Evolutionary conservation across 2,888 invertebrate genomes (phyloP), one percentile per base, ranked within the genome.

Genomic region (Philereme transversata): DNA sequence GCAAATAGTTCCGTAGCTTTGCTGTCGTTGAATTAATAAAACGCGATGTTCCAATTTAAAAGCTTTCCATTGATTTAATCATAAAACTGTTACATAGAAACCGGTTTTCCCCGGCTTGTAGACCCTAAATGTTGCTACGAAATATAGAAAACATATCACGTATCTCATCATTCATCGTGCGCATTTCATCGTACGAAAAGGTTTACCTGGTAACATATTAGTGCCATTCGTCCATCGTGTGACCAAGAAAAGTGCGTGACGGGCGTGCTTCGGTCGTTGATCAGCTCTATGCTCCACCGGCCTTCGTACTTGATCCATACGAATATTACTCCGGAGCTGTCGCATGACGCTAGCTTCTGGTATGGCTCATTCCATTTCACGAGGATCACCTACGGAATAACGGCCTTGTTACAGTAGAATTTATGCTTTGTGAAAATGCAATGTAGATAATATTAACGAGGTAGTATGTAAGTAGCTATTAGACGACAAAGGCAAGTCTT

Each of bases 301-400:
- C 98, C 99, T 84, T 99, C 99, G 88, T 99, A 99, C 86, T 99
- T 99, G 80, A 99, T 99, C 99, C 99, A 99, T 35, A 99, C 99
- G 88, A 99, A 99, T 82, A 99, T 99, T 60, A 99, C 98, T 2
- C 99, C 99, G 3, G 97, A 97, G 78, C 97, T 97, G 93, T 99
- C 99, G 89, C 99, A 99, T 5, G 99, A 98, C 5, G 99, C 99
- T 73, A 99, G 91, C 88, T 99, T 99, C 91, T 99, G 98, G 86
- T 99, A 99, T 0, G 98, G 98, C 84, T 98, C 98, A 92, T 99
- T 99, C 99, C 99, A 99, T 91, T 98, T 97, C 41, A 99, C 99
- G 60, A 99, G 93, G 72, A 97, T 97, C 60, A 98, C 97, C 98
- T 98, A 88, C 40, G 7, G 22, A 22, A 22, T 22, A 22, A 22